A percentile compares a stretch with the other conserved stretches of the same genome.
phyloP scores from a whole-genome alignment of 2,888 invertebrate genomes.

The Caenorhabditis sp. region DNA sequence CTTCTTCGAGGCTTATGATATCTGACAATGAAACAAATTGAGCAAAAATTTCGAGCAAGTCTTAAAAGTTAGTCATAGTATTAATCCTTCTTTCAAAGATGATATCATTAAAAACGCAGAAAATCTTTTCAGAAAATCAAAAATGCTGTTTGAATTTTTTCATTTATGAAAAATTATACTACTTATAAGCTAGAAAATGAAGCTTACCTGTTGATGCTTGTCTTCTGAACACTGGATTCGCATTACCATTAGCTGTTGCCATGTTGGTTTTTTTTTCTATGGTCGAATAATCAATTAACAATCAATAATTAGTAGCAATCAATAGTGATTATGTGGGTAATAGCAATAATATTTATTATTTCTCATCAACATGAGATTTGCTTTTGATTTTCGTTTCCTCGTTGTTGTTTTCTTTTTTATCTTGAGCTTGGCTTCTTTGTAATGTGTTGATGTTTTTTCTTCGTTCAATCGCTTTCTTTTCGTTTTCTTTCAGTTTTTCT shows the following conservation, averaged over 20 bases:
- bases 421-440: neutral
- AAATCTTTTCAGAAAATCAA: too few species aligned
- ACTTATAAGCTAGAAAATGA: neutral
- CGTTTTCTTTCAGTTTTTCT: neutral
- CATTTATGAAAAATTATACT: neutral
- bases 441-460: neutral
- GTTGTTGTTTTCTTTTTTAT: neutral
- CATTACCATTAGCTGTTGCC: slow-evolving; percentile 30
- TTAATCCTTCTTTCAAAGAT: too few species aligned
- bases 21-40: too few species aligned
- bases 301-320: neutral
- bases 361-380: neutral
- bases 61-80: too few species aligned
- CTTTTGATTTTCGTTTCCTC: neutral
- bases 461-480: neutral
- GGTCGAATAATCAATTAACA: neutral
- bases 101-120: too few species aligned
- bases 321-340: neutral
- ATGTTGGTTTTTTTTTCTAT: neutral
- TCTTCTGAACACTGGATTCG: slow-evolving; percentile 34
- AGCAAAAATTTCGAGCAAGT: too few species aligned
- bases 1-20: too few species aligned
- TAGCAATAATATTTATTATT: neutral
- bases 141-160: too few species aligned
- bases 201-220: slow-evolving; percentile 37